A percentile compares a stretch with the other conserved stretches of the same genome.
phyloP scores from a whole-genome alignment of 2,113 vertebrate genomes.

The Ochotona curzoniae region DNA sequence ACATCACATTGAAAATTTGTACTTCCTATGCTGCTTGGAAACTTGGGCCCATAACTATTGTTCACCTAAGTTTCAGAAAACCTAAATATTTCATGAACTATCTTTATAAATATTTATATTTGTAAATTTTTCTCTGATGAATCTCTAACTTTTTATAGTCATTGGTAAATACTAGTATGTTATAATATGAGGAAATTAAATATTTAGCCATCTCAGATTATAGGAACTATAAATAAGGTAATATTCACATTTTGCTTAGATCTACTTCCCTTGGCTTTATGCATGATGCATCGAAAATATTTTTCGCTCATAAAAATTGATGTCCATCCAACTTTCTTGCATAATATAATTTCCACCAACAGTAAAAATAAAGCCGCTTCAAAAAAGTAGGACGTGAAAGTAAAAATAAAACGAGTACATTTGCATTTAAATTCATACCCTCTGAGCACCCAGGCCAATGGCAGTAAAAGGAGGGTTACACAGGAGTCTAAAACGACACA shows the following conservation, averaged over 20 bases:
- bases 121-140: neutral
- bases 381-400: neutral
- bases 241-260: neutral
- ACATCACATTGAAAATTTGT: neutral
- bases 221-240: neutral
- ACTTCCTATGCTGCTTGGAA: neutral
- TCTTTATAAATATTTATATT: neutral
- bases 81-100: neutral
- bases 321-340: neutral
- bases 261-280: neutral
- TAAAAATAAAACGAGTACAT: neutral
- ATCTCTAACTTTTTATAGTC: neutral
- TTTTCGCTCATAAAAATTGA: slow-evolving; percentile 9
- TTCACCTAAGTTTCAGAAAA: neutral
- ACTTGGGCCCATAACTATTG: neutral
- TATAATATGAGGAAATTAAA: slow-evolving; percentile 1
- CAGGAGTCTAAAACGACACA: neutral
- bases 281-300: neutral
- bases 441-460: neutral
- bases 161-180: neutral
- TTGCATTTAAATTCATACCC: neutral
- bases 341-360: neutral
- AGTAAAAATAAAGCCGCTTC: slow-evolving; percentile 26
- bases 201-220: neutral
- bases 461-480: neutral